Evolutionary conservation across 2,888 invertebrate species (phyloP), one percentile per base, ranked within the genome.

Genomic region (Sycophila texana): DNA sequence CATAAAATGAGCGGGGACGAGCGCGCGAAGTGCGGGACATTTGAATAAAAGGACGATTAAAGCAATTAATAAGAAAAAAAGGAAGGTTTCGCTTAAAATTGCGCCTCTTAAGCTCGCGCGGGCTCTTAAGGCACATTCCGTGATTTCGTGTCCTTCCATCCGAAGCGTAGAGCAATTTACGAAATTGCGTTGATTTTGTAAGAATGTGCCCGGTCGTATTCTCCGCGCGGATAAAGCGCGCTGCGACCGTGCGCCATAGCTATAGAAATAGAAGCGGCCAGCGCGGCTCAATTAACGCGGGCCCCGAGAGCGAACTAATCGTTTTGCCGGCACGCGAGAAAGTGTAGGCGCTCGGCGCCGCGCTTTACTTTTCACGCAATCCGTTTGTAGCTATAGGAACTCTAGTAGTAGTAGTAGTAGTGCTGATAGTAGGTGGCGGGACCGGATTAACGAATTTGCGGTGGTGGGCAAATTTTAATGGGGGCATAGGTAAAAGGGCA

Each of bases 171-270:
- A 26, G 7, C 26, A 57, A 74, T 74, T 74, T 67, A 67, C 60
- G 60, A 67, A 74, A 74, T 67, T 51, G 60, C 67, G 26, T 67
- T 26, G 30, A 58, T 67, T 67, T 74, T 51, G 51, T 67, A 67
- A 60, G 67, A 61, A 61, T 49, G 20, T 3, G 53, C 13, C 26
- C 12, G n/a, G 18, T 14, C 39, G 39, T 39, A 7, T 39, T 26
- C 26, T 26, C 26, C 26, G 1, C n/a, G 10, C 49, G 39, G 16
- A 39, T 16, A 39, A 61, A 20, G 13, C 49, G 14, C n/a, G 16
- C n/a, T 0, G 18, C 18, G n/a, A 20, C 16, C 16, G 26, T 20
- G 16, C 3, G 70, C 7, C 20, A 16, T 18, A n/a, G 14, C 4
- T n/a, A n/a, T n/a, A 16, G 47, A 13, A 47, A 58, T 7, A 22